A percentile compares a stretch with the other conserved stretches of the same genome.
These are phyloP conservation scores for Stegostoma tigrinum DNA, from an alignment of 2,113 vertebrate species.

Conservation along the genomic window DNA sequence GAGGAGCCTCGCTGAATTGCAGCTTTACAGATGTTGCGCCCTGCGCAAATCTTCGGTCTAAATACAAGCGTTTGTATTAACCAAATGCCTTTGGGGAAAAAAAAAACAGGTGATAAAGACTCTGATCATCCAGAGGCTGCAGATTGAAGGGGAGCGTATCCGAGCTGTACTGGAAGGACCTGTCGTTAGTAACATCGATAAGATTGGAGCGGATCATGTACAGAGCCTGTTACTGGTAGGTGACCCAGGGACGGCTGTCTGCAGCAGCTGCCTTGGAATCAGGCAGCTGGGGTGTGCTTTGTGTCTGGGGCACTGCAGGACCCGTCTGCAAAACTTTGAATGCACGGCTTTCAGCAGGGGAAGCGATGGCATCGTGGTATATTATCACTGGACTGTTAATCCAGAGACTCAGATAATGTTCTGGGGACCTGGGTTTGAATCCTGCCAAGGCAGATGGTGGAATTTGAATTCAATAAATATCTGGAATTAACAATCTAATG, in stretches of 20 bases:
- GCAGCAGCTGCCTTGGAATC: background rate
- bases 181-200: conserved; percentile 81
- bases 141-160: conserved; percentile 75
- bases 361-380: no score
- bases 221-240: conserved; percentile 80
- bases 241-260: background rate
- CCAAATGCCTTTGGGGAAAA: background rate
- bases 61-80: background rate
- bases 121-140: conserved; percentile 73
- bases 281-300: background rate
- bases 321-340: background rate
- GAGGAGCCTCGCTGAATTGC: background rate
- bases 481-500: no score
- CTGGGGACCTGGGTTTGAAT: no score
- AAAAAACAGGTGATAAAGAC: conserved; percentile 76
- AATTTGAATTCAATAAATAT: no score
- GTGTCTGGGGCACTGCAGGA: background rate
- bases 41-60: background rate
- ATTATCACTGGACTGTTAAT: no score
- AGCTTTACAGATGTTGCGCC: background rate
- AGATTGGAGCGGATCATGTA: conserved; percentile 81
- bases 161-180: conserved; percentile 75
- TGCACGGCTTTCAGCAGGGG: background rate
- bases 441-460: no score
- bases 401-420: no score